Evolutionary conservation across 2,797 vertebrate genomes (phyloP).

Genomic region (Acestrorhynchus altus): DNA sequence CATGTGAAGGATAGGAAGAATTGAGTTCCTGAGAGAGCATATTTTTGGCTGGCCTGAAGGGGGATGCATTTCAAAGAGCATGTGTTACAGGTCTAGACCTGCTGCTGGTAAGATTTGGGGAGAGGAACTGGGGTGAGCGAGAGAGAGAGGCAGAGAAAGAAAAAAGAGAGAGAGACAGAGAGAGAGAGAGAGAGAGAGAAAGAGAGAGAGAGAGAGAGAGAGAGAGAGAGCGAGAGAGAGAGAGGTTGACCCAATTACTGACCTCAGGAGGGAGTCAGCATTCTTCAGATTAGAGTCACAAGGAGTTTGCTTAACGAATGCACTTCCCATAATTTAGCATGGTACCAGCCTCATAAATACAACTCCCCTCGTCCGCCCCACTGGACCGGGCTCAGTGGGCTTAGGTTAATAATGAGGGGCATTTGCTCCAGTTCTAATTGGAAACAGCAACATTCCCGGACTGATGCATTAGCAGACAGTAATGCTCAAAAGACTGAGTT

Average conservation of each 20-base stretch:
- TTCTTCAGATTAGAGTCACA: slow-evolving; percentile 81
- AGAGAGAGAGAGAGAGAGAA: background rate
- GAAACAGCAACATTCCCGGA: slow-evolving; percentile 78
- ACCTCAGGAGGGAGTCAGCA: slow-evolving; percentile 65
- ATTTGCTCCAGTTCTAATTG: slow-evolving; percentile 77
- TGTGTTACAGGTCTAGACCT: slow-evolving; percentile 87
- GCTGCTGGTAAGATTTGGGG: slow-evolving; percentile 72
- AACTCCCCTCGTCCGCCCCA: slow-evolving; percentile 73
- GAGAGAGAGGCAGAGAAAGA: slow-evolving; percentile 2
- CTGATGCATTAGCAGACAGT: slow-evolving; percentile 64
- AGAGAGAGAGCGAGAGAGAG: slow-evolving; percentile 8
- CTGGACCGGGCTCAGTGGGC: slow-evolving; percentile 72
- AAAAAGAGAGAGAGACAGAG: slow-evolving; percentile 31
- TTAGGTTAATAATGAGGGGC: slow-evolving; percentile 78
- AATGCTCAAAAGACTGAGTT: slow-evolving; percentile 47
- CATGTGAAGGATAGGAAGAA: slow-evolving; percentile 50
- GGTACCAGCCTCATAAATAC: slow-evolving; percentile 79
- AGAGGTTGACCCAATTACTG: slow-evolving; percentile 58
- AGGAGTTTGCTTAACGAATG: slow-evolving; percentile 81
- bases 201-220: slow-evolving; percentile 25
- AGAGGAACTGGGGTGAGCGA: slow-evolving; percentile 25
- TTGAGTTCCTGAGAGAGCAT: slow-evolving; percentile 53
- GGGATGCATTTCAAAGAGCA: slow-evolving; percentile 81
- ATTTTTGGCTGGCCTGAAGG: slow-evolving; percentile 80
- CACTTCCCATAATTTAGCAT: slow-evolving; percentile 81